phyloP scores from a whole-genome alignment of 1,140 invertebrate genomes.

The Drosophila nebulosa region DNA sequence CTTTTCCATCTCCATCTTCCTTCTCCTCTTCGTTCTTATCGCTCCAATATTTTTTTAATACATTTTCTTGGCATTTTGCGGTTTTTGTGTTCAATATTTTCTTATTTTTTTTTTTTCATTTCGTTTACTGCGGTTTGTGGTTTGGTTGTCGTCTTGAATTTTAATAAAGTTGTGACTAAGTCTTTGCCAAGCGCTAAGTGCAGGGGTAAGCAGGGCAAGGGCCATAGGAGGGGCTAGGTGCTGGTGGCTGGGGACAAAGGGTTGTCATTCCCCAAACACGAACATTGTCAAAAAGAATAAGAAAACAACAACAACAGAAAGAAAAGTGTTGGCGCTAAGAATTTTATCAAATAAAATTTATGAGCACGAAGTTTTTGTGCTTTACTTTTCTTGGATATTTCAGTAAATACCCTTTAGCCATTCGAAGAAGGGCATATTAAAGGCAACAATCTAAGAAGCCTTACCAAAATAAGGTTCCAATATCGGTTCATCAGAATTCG shows the following conservation, averaged over 20 bases:
- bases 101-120: slow-evolving; percentile 22
- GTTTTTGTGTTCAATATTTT: background rate
- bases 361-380: background rate
- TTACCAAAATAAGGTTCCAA: too few species aligned
- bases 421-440: background rate
- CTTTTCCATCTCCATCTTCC: background rate
- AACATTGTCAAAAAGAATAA: slow-evolving; percentile 2
- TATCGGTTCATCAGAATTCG: too few species aligned
- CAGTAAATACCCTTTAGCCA: background rate
- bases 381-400: background rate
- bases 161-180: slow-evolving; percentile 57
- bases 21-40: slow-evolving; percentile 6
- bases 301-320: background rate
- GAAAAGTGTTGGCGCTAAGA: background rate
- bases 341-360: slow-evolving; percentile 19
- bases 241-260: slow-evolving; percentile 1
- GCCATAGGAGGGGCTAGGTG: background rate
- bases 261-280: slow-evolving; percentile 1
- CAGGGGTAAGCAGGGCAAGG: background rate
- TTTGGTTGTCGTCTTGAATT: slow-evolving; percentile 61
- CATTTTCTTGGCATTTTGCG: slow-evolving; percentile 48
- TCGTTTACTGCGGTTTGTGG: slow-evolving; percentile 26
- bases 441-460: background rate
- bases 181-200: background rate
- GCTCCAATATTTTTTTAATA: slow-evolving; percentile 49